phyloP scores from a whole-genome alignment of 2,888 invertebrate species.

The Pachymerium ferrugineum region DNA sequence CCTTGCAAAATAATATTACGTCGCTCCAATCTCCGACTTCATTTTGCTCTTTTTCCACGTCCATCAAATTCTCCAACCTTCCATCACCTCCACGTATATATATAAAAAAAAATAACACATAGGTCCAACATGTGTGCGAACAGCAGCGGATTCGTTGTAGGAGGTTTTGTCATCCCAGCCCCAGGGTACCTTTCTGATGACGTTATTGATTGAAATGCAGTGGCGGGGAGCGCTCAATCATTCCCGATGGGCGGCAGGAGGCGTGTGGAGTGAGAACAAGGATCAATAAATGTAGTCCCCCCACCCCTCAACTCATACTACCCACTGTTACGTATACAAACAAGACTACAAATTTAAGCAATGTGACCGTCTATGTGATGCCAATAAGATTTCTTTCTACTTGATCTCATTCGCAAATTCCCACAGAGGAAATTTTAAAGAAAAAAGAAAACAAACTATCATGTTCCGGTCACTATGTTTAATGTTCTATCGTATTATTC shows the following conservation, averaged over 20 bases:
- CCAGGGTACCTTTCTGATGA: constrained; percentile 27
- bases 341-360: no score
- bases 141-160: background rate
- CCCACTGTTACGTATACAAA: background rate
- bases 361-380: no score
- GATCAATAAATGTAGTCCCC: constrained; percentile 19
- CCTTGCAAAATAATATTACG: no score
- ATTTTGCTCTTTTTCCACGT: constrained; percentile 10
- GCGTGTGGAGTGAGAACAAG: constrained; percentile 25
- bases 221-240: constrained; percentile 25
- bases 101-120: background rate
- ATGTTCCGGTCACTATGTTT: constrained; percentile 19
- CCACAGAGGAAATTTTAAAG: no score
- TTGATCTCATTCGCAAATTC: no score
- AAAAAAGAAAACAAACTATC: no score
- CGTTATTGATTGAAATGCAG: constrained; percentile 27
- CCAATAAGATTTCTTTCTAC: no score
- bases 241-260: constrained; percentile 22
- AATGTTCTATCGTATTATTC: constrained; percentile 19
- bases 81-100: no score
- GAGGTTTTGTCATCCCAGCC: constrained; percentile 21
- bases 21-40: background rate
- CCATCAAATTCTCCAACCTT: background rate
- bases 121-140: background rate
- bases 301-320: background rate